phyloP scores from a whole-genome alignment of 1,140 invertebrate genomes.

The Bombus consobrinus region DNA sequence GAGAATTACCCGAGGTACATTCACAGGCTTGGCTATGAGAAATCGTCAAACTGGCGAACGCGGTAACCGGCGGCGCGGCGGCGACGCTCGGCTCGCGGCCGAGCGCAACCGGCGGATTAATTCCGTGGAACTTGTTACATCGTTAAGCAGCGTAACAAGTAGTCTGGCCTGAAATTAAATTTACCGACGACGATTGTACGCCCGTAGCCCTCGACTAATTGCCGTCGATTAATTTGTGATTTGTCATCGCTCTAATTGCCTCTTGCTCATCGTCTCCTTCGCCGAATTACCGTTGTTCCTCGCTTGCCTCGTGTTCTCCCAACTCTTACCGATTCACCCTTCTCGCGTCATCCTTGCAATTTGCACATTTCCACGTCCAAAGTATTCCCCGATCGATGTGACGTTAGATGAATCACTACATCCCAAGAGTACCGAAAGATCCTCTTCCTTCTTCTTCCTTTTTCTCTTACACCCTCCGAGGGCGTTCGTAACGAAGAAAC shows the following conservation, averaged over 20 bases:
- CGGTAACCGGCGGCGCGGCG: neutral
- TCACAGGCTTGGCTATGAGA: slow-evolving; percentile 25
- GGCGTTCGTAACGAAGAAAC: slow-evolving; percentile 62
- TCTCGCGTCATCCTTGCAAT: neutral
- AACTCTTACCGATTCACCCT: neutral
- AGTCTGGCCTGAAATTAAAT: slow-evolving; percentile 64
- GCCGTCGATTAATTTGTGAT: slow-evolving; percentile 50
- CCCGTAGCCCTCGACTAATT: slow-evolving; percentile 30
- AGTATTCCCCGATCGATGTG: slow-evolving; percentile 27
- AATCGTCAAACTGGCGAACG: slow-evolving; percentile 42
- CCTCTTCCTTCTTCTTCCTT: neutral
- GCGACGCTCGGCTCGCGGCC: neutral
- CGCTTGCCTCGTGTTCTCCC: neutral
- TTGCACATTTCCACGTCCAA: neutral
- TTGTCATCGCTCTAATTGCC: slow-evolving; percentile 61
- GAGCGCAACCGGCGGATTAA: slow-evolving; percentile 53
- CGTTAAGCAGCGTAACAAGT: slow-evolving; percentile 66
- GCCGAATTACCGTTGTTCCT: slow-evolving; percentile 20
- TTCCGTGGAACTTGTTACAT: slow-evolving; percentile 67
- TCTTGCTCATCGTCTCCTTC: slow-evolving; percentile 4
- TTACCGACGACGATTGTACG: slow-evolving; percentile 54
- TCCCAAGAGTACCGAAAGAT: slow-evolving; percentile 23
- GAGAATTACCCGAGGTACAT: slow-evolving; percentile 59
- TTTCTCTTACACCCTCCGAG: neutral
- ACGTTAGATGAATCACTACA: slow-evolving; percentile 40